These are phyloP conservation scores for Hofmannophila pseudospretella DNA, from an alignment of 2,888 invertebrate genomes.

Conservation along the genomic window DNA sequence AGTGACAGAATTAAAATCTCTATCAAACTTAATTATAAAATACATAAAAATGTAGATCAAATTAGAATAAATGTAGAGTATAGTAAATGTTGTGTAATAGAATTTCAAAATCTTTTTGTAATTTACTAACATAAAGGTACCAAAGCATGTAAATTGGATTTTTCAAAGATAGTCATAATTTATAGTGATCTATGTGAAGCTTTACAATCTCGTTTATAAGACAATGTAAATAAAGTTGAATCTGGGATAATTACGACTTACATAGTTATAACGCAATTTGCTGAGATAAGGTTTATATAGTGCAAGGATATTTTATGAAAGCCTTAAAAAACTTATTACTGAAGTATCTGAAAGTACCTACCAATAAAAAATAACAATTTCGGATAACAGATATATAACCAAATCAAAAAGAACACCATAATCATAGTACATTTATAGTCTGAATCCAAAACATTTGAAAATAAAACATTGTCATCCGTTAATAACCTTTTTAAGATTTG, in stretches of 20 bases:
- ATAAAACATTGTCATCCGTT: too few species aligned
- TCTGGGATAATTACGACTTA: constrained; percentile 77
- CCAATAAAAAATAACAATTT: too few species aligned
- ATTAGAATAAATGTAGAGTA: background rate
- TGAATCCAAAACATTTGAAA: too few species aligned
- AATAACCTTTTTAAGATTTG: too few species aligned
- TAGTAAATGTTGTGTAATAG: background rate
- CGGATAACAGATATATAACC: too few species aligned
- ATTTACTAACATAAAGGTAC: constrained; percentile 8
- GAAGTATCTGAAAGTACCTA: too few species aligned
- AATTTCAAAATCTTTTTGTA: constrained; percentile 12
- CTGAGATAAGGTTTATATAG: constrained; percentile 26
- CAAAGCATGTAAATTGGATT: constrained; percentile 1
- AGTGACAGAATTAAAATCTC: background rate
- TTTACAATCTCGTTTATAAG: constrained; percentile 58
- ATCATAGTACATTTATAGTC: too few species aligned
- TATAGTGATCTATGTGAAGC: constrained; percentile 59
- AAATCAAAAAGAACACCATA: too few species aligned
- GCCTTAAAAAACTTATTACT: too few species aligned
- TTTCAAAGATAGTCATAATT: constrained; percentile 19
- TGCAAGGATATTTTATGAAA: constrained; percentile 2
- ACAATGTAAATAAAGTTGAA: constrained; percentile 64
- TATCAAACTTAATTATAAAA: too few species aligned
- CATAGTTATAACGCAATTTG: constrained; percentile 52
- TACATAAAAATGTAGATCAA: too few species aligned